Conservation (phyloP, 2,113 vertebrate genomes). For the Heterocephalus glaber region DNA sequence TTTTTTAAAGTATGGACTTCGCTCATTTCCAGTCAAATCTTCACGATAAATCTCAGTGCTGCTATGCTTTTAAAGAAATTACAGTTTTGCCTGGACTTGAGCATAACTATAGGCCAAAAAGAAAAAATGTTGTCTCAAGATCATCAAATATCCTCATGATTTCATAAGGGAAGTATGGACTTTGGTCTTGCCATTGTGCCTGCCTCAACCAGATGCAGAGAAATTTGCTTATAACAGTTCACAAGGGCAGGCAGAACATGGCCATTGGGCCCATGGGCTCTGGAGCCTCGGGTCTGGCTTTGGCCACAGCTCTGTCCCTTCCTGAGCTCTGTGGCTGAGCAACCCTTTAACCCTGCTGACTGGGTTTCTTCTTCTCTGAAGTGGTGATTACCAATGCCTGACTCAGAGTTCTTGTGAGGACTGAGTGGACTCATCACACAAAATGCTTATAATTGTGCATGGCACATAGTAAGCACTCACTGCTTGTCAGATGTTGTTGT, state of each 20-base stretch:
- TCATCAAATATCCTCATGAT: neutral
- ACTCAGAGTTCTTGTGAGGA: neutral
- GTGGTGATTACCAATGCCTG: neutral
- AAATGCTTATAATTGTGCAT: neutral
- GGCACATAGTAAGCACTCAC: neutral
- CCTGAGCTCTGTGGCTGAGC: neutral
- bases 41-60: neutral
- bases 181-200: neutral
- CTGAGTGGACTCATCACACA: neutral
- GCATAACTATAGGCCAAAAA: neutral
- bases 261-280: neutral
- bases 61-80: neutral
- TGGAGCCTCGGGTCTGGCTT: neutral
- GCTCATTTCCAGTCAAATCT: neutral
- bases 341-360: neutral
- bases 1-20: neutral
- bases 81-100: neutral
- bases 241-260: neutral
- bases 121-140: neutral
- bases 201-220: neutral
- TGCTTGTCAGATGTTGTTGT: neutral
- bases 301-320: neutral
- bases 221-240: neutral
- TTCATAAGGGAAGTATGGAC: neutral
- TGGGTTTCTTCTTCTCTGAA: conserved; percentile 35